These are phyloP conservation scores for Agonum fuliginosum DNA, from an alignment of 2,888 invertebrate genomes.

Conservation along the genomic window DNA sequence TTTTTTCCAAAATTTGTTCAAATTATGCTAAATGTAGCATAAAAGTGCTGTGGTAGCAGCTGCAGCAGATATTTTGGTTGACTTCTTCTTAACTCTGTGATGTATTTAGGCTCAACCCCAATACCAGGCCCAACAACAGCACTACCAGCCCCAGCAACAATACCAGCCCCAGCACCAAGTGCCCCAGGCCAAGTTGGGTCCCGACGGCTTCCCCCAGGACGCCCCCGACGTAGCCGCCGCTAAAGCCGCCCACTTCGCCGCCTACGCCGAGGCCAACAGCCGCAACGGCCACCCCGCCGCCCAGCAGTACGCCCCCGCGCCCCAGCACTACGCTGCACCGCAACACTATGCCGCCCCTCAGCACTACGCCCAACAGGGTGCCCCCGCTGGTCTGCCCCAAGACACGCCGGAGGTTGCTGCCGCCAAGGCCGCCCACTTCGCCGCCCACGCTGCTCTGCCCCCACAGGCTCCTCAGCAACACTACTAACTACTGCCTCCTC, in stretches of 20 bases:
- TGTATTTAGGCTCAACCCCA: neutral
- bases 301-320: slow-evolving; percentile 23
- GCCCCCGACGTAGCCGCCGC: slow-evolving; percentile 59
- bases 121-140: neutral
- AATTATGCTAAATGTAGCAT: too few relatives aligned
- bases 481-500: neutral
- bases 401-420: slow-evolving; percentile 60
- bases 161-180: slow-evolving; percentile 41
- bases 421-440: slow-evolving; percentile 51
- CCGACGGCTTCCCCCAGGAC: slow-evolving; percentile 56
- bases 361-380: slow-evolving; percentile 17
- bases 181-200: slow-evolving; percentile 47
- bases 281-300: neutral
- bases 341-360: slow-evolving; percentile 12
- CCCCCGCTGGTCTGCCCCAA: slow-evolving; percentile 36
- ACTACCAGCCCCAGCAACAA: slow-evolving; percentile 19
- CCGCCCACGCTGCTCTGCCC: slow-evolving; percentile 42
- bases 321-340: neutral
- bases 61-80: too few relatives aligned
- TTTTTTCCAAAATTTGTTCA: too few relatives aligned
- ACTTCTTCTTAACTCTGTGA: neutral
- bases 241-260: slow-evolving; percentile 56
- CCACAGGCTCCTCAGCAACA: neutral
- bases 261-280: slow-evolving; percentile 50
- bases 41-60: too few relatives aligned